These are phyloP conservation scores for Polymixis lichenea DNA, from an alignment of 2,888 invertebrate species.

Conservation along the genomic window DNA sequence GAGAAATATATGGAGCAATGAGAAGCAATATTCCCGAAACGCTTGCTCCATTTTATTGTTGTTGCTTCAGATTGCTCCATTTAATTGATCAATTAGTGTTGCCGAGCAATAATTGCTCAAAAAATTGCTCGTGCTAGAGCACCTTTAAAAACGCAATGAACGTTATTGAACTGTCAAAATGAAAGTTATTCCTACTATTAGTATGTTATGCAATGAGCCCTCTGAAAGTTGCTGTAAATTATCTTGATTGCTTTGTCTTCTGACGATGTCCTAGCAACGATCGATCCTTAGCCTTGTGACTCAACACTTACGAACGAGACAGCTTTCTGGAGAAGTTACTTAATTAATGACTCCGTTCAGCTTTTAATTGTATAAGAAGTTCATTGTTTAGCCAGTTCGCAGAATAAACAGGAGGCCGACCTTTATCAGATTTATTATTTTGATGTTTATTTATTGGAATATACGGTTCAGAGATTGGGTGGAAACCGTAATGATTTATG, in stretches of 20 bases:
- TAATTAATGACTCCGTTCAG: conserved; percentile 56
- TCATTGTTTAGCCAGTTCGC: conserved; percentile 53
- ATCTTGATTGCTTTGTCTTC: neutral
- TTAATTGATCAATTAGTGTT: too few relatives aligned
- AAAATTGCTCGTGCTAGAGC: too few relatives aligned
- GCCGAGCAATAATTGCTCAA: too few relatives aligned
- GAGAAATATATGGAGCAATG: too few relatives aligned
- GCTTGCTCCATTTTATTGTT: too few relatives aligned
- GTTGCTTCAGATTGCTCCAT: too few relatives aligned
- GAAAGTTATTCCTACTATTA: too few relatives aligned
- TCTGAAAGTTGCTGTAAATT: neutral
- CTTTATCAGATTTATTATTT: conserved; percentile 60
- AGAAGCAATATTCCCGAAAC: too few relatives aligned
- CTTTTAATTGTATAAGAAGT: conserved; percentile 56
- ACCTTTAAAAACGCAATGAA: neutral
- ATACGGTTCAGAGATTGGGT: conserved; percentile 16
- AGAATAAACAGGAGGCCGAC: conserved; percentile 47
- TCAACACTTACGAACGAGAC: conserved; percentile 40
- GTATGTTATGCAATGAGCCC: too few relatives aligned
- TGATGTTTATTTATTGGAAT: conserved; percentile 30
- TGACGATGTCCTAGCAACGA: neutral
- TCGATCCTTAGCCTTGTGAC: conserved; percentile 25
- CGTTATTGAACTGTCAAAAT: too few relatives aligned
- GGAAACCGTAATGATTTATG: neutral
- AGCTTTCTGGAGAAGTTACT: conserved; percentile 39